phyloP scores from a whole-genome alignment of 2,113 vertebrate species.

The Columba livia region DNA sequence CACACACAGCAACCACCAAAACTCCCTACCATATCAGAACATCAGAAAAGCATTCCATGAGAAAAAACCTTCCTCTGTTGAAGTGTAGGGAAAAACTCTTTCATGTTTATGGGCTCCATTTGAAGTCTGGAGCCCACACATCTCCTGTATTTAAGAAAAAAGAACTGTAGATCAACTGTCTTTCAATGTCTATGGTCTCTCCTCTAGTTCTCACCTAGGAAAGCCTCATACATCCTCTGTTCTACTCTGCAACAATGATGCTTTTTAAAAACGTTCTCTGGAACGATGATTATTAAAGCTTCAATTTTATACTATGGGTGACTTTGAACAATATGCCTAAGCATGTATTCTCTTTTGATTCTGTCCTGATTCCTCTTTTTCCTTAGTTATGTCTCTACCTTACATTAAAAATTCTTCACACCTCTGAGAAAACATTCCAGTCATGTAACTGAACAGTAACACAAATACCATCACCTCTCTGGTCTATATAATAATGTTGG shows the following conservation, averaged over 20 bases:
- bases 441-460: neutral
- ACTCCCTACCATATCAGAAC: neutral
- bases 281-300: neutral
- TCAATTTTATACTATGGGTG: neutral
- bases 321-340: neutral
- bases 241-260: neutral
- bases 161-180: neutral
- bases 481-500: neutral
- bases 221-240: neutral
- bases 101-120: conserved; percentile 4
- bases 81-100: neutral
- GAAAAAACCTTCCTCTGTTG: neutral
- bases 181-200: neutral
- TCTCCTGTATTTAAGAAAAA: neutral
- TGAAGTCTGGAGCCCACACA: neutral
- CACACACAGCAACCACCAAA: neutral
- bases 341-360: neutral
- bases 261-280: neutral
- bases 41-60: neutral
- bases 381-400: neutral
- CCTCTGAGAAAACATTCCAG: neutral
- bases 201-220: neutral
- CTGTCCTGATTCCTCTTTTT: neutral
- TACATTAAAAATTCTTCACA: neutral
- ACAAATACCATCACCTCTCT: neutral